Conservation (phyloP, 2,113 vertebrate species). For the Argyrosomus japonicus region DNA sequence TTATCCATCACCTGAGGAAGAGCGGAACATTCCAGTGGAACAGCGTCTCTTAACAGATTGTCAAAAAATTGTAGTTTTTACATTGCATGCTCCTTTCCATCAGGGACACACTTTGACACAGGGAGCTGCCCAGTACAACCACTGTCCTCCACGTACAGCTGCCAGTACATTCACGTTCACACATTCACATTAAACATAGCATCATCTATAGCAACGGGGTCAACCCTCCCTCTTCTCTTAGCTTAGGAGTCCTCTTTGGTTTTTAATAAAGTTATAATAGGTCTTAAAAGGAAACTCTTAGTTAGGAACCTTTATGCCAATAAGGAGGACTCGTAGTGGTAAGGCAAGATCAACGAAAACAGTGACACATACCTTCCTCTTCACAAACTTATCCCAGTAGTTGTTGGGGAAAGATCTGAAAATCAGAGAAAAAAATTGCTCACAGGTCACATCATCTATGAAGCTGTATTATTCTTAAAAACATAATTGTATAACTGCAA, state of each 20-base stretch:
- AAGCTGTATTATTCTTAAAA: background rate
- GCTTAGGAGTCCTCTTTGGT: background rate
- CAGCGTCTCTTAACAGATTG: background rate
- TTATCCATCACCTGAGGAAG: constrained; percentile 97
- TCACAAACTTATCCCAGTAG: constrained; percentile 99
- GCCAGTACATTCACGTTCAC: background rate
- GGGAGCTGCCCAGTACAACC: background rate
- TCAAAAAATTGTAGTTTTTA: background rate
- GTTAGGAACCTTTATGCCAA: background rate
- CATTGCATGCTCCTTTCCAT: background rate
- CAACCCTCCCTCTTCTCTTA: too few relatives aligned
- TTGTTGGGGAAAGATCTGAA: constrained; percentile 97
- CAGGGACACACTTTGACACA: background rate
- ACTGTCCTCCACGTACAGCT: background rate
- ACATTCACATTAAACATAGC: too few relatives aligned
- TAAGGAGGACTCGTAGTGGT: background rate
- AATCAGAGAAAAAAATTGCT: constrained; percentile 36
- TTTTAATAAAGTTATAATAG: background rate
- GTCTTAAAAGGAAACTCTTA: background rate
- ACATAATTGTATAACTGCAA: background rate
- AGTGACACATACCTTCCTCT: constrained; percentile 84
- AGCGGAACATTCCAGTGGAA: background rate
- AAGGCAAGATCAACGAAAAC: background rate
- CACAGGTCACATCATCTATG: background rate
- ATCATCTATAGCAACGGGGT: too few relatives aligned